Conservation (phyloP, 2,888 invertebrate genomes). For the Therioaphis trifolii region DNA sequence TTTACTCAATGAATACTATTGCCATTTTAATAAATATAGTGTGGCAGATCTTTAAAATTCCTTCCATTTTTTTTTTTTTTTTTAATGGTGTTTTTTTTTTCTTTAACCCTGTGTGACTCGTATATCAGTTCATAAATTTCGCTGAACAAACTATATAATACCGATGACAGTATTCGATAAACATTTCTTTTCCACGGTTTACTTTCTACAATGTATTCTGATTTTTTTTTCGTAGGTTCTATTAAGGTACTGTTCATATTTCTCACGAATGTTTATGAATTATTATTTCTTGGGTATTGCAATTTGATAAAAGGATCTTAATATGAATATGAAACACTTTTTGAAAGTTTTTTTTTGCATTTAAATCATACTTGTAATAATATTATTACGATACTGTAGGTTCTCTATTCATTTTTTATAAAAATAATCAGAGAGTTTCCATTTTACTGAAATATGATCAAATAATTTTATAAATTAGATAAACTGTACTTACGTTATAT, state of each 20-base stretch:
- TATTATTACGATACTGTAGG: too few relatives aligned
- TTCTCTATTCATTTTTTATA: too few relatives aligned
- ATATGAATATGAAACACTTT: too few relatives aligned
- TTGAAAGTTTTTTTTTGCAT: too few relatives aligned
- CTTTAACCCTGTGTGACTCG: conserved; percentile 19
- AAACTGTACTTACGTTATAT: too few relatives aligned
- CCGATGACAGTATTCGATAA: conserved; percentile 47
- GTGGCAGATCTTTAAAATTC: conserved; percentile 3
- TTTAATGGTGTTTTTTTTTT: not conserved
- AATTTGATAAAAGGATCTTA: too few relatives aligned
- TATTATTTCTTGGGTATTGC: not conserved
- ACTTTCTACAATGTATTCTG: conserved; percentile 19
- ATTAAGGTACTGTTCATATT: not conserved
- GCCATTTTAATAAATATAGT: conserved; percentile 21
- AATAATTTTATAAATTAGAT: too few relatives aligned
- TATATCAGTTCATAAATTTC: conserved; percentile 38
- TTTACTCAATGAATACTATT: not conserved
- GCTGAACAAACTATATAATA: conserved; percentile 38
- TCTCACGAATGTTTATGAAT: conserved; percentile 11
- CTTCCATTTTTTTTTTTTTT: conserved; percentile 33
- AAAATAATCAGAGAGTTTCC: too few relatives aligned
- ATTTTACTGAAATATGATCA: too few relatives aligned
- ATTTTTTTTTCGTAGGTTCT: not conserved
- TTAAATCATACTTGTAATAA: too few relatives aligned
- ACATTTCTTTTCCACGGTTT: conserved; percentile 27